Percentiles rank a stretch among this genome's conserved stretches.
These are phyloP conservation scores for Atrichornis clamosus DNA, from an alignment of 2,113 vertebrate species.

Conservation along the genomic window DNA sequence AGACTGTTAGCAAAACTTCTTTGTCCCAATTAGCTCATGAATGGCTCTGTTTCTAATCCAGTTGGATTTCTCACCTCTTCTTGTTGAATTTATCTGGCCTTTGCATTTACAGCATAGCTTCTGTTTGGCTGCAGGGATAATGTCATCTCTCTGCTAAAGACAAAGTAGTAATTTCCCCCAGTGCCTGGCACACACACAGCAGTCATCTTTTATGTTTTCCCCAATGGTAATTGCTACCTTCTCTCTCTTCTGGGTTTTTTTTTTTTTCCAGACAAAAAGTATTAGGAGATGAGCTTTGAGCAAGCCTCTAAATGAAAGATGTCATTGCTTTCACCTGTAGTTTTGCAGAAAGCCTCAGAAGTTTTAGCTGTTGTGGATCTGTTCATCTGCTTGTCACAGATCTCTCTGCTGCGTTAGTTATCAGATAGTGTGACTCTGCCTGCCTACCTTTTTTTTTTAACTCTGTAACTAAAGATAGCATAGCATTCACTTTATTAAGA, in stretches of 20 bases:
- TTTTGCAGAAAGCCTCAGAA: constrained; percentile 22
- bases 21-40: neutral
- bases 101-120: neutral
- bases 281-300: constrained; percentile 34
- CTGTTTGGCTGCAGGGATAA: constrained; percentile 46
- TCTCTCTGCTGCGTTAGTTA: neutral
- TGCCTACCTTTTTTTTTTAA: neutral
- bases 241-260: neutral
- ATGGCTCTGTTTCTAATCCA: constrained; percentile 1
- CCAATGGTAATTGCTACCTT: constrained; percentile 58
- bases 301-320: constrained; percentile 42
- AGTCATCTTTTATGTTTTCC: constrained; percentile 56
- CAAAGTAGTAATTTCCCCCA: constrained; percentile 58
- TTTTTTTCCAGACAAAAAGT: neutral
- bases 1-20: neutral
- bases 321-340: constrained; percentile 38
- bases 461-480: neutral
- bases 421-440: neutral
- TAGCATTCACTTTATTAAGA: neutral
- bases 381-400: neutral
- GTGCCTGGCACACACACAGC: neutral
- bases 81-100: neutral
- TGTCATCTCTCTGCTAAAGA: constrained; percentile 45
- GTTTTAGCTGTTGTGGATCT: neutral
- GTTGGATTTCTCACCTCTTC: neutral